Evolutionary conservation across 1,140 invertebrate genomes (phyloP).

Genomic region (Euura lappo): DNA sequence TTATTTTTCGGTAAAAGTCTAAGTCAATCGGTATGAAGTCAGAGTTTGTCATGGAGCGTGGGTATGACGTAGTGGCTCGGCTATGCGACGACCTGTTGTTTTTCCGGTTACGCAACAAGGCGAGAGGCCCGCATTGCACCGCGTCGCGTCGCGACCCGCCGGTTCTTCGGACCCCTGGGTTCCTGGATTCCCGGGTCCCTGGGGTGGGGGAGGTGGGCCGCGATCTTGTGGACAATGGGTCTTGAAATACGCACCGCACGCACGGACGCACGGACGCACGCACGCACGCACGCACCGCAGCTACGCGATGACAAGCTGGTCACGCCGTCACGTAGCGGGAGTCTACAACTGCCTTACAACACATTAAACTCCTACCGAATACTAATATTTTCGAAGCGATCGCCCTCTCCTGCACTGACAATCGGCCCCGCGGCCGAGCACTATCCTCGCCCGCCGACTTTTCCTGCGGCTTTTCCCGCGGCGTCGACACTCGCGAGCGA

Average conservation of each 20-base stretch:
- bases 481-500: background rate
- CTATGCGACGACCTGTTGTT: background rate
- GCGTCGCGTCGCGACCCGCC: background rate
- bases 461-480: too few species aligned
- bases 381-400: background rate
- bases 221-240: background rate
- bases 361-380: background rate
- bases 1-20: too few species aligned
- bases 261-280: background rate
- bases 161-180: background rate
- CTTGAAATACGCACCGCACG: conserved; percentile 3
- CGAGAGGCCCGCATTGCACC: background rate
- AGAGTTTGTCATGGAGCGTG: too few species aligned
- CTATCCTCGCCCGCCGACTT: too few species aligned
- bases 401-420: background rate
- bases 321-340: background rate
- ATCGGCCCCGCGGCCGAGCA: too few species aligned
- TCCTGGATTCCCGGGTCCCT: background rate
- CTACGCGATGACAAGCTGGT: background rate
- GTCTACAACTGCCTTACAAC: conserved; percentile 6
- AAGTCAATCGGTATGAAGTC: too few species aligned
- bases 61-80: too few species aligned
- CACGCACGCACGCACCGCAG: background rate
- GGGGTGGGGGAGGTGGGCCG: background rate
- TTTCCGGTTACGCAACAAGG: background rate